Base-by-base conservation (phyloP, 2,888 invertebrate species). In the Nineta flava region DNA sequence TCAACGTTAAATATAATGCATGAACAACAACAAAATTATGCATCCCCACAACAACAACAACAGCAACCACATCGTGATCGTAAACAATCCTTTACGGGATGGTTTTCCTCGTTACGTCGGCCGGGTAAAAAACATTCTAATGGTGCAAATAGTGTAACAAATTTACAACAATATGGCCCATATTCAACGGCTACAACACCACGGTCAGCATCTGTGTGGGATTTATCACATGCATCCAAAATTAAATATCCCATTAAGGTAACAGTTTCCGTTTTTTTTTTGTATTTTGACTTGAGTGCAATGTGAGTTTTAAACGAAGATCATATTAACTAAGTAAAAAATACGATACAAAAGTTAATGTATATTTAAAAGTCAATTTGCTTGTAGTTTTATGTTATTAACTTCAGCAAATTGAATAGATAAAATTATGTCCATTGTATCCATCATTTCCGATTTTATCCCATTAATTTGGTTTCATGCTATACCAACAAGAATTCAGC, bases 101-200 rank as follows among this genome's bases (percentile, higher is more conserved):
- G 87, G 87, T 87, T 87, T 67, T 83, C 81, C 55, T 87, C 87
- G 54, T 65, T 87, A 62, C 77, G 84, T 58, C 76, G 86, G 55
- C 68, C 69, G 65, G 75, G 66, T 66, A 67, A 67, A 56, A 64
- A 65, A 54, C 56, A 58, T 53, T 63, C 60, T 56, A 56, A 53
- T 48, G 54, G 31, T 34, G 19, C 15, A 16, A 44, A 26, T 44
- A 44, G 44, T 44, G 19, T 13, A 9, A 46, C 53, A 32, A 50
- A 42, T 42, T 54, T 26, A 52, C 56, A 53, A 59, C 49, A 45
- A 57, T 59, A 12, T 51, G 52, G 46, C 42, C 42, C 47, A 49
- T 43, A 52, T 49, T 19, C 63, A 64, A 17, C 61, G 65, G 65
- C 64, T 65, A 55, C 54, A 65, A 51, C 52, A 59, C 13, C 45